phyloP scores from a whole-genome alignment of 2,113 vertebrate species.

The Salminus brasiliensis region DNA sequence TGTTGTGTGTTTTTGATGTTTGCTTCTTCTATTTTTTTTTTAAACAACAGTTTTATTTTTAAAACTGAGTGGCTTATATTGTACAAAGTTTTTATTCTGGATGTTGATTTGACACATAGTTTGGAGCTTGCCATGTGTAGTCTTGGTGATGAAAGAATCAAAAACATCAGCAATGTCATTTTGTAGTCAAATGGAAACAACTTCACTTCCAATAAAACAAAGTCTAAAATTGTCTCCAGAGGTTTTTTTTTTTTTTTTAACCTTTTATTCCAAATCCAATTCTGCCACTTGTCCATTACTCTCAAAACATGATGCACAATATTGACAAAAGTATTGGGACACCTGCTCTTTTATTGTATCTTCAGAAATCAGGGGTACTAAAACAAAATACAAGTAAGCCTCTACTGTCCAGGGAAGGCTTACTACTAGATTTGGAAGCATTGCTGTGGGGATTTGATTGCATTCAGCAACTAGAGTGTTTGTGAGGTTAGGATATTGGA shows the following conservation, averaged over 20 bases:
- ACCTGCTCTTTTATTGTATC: too few species aligned
- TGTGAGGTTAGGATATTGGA: too few species aligned
- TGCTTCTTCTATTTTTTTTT: conserved; percentile 63
- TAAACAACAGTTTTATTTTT: conserved; percentile 89
- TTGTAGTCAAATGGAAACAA: conserved; percentile 86
- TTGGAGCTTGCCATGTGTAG: conserved; percentile 85
- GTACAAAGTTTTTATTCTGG: conserved; percentile 88
- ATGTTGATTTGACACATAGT: conserved; percentile 73
- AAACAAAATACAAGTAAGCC: too few species aligned
- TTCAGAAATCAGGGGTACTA: too few species aligned
- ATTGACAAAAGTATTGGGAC: too few species aligned
- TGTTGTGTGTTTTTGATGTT: conserved; percentile 74
- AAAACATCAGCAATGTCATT: conserved; percentile 66
- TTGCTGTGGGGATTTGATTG: too few species aligned
- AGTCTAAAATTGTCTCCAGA: conserved; percentile 20
- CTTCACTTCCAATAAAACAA: conserved; percentile 89
- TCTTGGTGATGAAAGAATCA: conserved; percentile 83
- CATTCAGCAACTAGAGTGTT: too few species aligned
- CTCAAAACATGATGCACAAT: too few species aligned
- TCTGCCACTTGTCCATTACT: too few species aligned
- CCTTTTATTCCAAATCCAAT: too few species aligned
- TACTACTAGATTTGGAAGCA: too few species aligned
- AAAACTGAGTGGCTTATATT: conserved; percentile 92
- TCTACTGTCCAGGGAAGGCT: too few species aligned
- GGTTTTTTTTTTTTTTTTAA: conserved; percentile 2